Percentiles rank a stretch among this genome's conserved stretches.
Evolutionary conservation across 2,797 vertebrate genomes (phyloP).

Genomic region (Argyrosomus regius): DNA sequence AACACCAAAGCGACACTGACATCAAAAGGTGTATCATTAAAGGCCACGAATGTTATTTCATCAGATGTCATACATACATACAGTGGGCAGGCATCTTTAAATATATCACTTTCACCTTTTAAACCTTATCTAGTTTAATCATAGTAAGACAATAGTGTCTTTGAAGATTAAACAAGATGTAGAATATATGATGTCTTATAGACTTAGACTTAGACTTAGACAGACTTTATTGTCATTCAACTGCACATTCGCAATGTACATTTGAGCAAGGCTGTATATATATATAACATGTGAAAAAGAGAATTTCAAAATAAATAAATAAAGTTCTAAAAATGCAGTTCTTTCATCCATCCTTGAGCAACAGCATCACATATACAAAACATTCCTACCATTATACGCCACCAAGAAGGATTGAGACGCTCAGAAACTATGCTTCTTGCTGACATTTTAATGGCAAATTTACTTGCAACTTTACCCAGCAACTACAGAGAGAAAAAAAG

Average conservation of each 20-base stretch:
- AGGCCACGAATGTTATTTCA: slow-evolving; percentile 8
- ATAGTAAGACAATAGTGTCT: slow-evolving; percentile 12
- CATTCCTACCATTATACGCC: slow-evolving; percentile 55
- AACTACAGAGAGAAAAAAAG: slow-evolving; percentile 48
- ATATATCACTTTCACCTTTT: slow-evolving; percentile 16
- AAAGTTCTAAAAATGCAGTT: slow-evolving; percentile 38
- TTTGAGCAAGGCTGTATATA: slow-evolving; percentile 7
- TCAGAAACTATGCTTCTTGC: slow-evolving; percentile 63
- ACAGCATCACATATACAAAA: slow-evolving; percentile 61
- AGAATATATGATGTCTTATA: slow-evolving; percentile 9
- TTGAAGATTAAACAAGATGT: slow-evolving; percentile 28
- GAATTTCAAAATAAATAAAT: slow-evolving; percentile 57
- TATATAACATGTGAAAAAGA: slow-evolving; percentile 49
- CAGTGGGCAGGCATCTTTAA: slow-evolving; percentile 11
- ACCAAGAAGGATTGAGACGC: slow-evolving; percentile 54
- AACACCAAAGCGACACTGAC: slow-evolving; percentile 14
- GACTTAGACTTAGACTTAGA: too few relatives aligned
- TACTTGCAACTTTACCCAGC: slow-evolving; percentile 73
- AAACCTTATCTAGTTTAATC: slow-evolving; percentile 39
- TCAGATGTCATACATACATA: neutral
- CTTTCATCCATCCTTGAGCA: slow-evolving; percentile 67
- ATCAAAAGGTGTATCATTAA: slow-evolving; percentile 31
- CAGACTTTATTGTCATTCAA: too few relatives aligned
- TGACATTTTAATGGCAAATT: slow-evolving; percentile 80
- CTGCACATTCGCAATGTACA: too few relatives aligned